These are phyloP conservation scores for Condylura cristata DNA, from an alignment of 2,113 vertebrate genomes.

Conservation along the genomic window DNA sequence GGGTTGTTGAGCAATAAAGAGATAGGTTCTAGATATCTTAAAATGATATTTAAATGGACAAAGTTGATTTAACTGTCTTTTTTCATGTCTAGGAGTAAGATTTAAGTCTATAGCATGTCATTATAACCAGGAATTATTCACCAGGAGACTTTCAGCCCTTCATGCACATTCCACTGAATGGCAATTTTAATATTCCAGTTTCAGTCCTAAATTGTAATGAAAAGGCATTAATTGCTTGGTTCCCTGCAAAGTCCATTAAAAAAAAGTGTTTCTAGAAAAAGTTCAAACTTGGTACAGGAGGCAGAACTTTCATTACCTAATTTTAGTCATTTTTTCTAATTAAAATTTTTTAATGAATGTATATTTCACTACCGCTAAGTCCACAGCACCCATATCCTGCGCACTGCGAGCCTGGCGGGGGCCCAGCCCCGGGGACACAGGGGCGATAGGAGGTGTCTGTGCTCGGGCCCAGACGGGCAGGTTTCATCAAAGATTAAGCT, in stretches of 20 bases:
- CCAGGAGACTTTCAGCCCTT: constrained; percentile 79
- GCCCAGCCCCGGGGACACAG: background rate
- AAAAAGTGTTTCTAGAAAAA: constrained; percentile 77
- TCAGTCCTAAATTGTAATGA: constrained; percentile 67
- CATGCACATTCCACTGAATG: constrained; percentile 74
- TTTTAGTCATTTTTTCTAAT: constrained; percentile 61
- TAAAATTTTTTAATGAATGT: constrained; percentile 10
- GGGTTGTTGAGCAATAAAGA: constrained; percentile 86
- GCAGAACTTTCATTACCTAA: constrained; percentile 64
- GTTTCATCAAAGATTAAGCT: background rate
- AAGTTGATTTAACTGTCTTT: constrained; percentile 87
- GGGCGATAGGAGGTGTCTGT: background rate
- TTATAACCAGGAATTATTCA: constrained; percentile 85
- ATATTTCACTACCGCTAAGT: constrained; percentile 23
- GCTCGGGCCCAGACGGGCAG: background rate
- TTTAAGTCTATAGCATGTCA: constrained; percentile 81
- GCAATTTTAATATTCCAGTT: constrained; percentile 82
- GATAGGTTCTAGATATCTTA: constrained; percentile 82
- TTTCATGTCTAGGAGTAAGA: constrained; percentile 81
- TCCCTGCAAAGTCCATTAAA: constrained; percentile 69
- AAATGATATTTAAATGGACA: constrained; percentile 88
- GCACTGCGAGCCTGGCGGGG: background rate
- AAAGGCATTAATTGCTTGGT: constrained; percentile 78
- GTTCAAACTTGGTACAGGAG: constrained; percentile 68
- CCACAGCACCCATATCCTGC: background rate